phyloP scores from a whole-genome alignment of 2,113 vertebrate species.

The Phrynosoma blainvillii region DNA sequence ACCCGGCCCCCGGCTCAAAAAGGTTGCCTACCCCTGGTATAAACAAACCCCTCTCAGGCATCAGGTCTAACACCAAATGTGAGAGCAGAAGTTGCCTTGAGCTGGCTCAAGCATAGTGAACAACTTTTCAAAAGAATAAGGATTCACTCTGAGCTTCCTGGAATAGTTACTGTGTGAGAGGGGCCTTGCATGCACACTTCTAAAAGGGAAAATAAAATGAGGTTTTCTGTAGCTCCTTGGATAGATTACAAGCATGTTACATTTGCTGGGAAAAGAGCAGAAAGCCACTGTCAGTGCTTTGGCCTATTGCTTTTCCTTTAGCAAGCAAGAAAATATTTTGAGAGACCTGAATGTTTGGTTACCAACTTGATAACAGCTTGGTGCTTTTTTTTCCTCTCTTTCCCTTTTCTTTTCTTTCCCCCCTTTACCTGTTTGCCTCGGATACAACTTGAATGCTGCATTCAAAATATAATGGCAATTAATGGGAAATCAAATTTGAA shows the following conservation, averaged over 20 bases:
- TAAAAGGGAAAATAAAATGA: constrained; percentile 38
- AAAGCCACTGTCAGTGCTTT: constrained; percentile 32
- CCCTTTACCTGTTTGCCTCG: neutral
- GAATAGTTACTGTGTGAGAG: constrained; percentile 46
- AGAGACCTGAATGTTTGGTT: constrained; percentile 26
- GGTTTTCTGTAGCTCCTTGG: constrained; percentile 39
- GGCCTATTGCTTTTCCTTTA: constrained; percentile 26
- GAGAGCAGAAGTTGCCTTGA: constrained; percentile 7
- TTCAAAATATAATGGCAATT: constrained; percentile 13
- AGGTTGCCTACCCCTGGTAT: no score
- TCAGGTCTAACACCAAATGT: constrained; percentile 34
- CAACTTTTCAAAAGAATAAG: neutral
- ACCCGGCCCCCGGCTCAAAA: no score
- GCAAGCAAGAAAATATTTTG: constrained; percentile 33
- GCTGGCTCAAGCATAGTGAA: constrained; percentile 8
- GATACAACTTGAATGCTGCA: neutral
- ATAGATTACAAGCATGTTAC: constrained; percentile 36
- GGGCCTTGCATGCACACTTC: constrained; percentile 37
- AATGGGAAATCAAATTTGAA: constrained; percentile 12
- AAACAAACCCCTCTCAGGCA: neutral
- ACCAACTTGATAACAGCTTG: constrained; percentile 17
- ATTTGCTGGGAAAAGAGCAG: constrained; percentile 23
- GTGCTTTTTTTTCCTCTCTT: neutral
- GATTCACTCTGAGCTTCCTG: neutral
- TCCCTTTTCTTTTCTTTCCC: no score